Percentiles rank a stretch among this genome's conserved stretches.
Evolutionary conservation across 2,113 vertebrate species (phyloP).

Genomic region (Thalassarche chlororhynchos): DNA sequence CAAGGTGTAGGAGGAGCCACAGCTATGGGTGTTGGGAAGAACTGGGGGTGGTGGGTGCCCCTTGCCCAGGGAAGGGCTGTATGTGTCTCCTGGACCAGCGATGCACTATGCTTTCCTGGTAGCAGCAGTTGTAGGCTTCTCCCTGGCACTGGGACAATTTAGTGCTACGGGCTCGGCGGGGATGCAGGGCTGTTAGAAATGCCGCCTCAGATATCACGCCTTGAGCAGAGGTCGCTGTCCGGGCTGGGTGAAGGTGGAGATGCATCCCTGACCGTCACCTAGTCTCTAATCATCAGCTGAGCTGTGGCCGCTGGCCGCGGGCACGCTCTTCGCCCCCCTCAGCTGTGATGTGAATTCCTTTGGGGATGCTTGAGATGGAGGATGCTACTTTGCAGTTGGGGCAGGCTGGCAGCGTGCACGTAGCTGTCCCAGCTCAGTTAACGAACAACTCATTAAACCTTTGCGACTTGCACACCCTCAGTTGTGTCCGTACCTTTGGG

Average conservation of each 20-base stretch:
- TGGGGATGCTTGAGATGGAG: not conserved
- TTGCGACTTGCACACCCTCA: not conserved
- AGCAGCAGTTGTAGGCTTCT: not conserved
- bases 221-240: not conserved
- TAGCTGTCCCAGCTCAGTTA: not conserved
- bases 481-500: accelerated
- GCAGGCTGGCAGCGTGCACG: not conserved
- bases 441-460: not conserved
- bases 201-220: not conserved
- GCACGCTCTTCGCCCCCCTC: not conserved
- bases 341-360: not conserved
- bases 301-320: not conserved
- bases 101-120: accelerated
- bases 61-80: not conserved
- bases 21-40: not conserved
- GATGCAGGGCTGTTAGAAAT: not conserved
- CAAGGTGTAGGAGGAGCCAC: not conserved
- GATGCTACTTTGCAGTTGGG: not conserved
- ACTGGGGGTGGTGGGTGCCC: not conserved
- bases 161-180: accelerated
- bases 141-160: not conserved
- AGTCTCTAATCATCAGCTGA: not conserved
- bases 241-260: too few relatives aligned
- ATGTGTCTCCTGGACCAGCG: not conserved
- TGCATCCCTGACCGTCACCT: not conserved